Percentiles rank a stretch among this genome's conserved stretches.
Evolutionary conservation across 92 coral and sea anemone genomes (phyloP).

Genomic region (Nematostella vectensis): DNA sequence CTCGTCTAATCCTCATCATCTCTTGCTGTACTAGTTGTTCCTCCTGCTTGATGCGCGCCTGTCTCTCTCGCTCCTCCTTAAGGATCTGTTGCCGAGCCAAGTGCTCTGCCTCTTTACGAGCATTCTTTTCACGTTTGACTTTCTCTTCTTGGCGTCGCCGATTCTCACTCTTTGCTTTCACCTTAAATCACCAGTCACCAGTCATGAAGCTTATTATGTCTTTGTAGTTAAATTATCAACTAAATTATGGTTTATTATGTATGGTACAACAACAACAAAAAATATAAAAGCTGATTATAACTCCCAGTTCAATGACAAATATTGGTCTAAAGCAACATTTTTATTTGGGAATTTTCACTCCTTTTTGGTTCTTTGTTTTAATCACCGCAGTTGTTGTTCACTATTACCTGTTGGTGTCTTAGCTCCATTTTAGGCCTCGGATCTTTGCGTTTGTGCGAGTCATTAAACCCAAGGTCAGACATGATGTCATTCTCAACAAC

Average conservation of each 20-base stretch:
- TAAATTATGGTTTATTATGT: too few species aligned
- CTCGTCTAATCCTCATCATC: conserved; percentile 79
- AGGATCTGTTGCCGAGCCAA: conserved; percentile 84
- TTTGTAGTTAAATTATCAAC: too few species aligned
- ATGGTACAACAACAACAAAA: too few species aligned
- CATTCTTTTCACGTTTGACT: conserved; percentile 53
- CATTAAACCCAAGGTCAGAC: conserved; percentile 66
- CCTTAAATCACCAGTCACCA: too few species aligned
- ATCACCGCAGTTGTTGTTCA: too few species aligned
- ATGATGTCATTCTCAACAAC: conserved; percentile 66
- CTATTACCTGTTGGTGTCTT: conserved; percentile 82
- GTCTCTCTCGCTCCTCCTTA: conserved; percentile 81
- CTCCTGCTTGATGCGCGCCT: conserved; percentile 51
- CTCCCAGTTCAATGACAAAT: too few species aligned
- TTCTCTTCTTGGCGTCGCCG: conserved; percentile 62
- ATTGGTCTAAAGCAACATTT: too few species aligned
- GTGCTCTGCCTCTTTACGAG: conserved; percentile 77
- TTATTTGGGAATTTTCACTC: too few species aligned
- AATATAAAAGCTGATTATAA: too few species aligned
- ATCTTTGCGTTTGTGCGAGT: conserved; percentile 44
- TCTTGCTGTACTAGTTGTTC: conserved; percentile 76
- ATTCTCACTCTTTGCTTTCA: conserved; percentile 73
- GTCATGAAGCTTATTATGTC: conserved; percentile 2
- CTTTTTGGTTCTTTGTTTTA: too few species aligned
- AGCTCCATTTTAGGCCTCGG: conserved; percentile 92